These are phyloP conservation scores for Chrysotoxum bicinctum DNA, from an alignment of 2,888 invertebrate genomes.

Conservation along the genomic window DNA sequence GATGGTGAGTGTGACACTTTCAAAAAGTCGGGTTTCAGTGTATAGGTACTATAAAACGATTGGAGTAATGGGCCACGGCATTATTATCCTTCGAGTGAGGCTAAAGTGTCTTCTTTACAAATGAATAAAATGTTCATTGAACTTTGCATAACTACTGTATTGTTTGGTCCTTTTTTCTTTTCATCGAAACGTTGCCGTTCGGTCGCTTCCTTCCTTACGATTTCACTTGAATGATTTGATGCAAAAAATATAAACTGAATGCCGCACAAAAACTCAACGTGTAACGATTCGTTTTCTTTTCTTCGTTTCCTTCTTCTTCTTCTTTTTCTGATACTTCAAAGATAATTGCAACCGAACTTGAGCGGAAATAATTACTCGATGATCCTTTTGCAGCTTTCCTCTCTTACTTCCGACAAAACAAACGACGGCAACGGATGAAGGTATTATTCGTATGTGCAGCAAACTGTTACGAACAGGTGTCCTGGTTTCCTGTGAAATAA, in stretches of 20 bases:
- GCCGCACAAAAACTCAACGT: background rate
- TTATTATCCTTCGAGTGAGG: slow-evolving; percentile 38
- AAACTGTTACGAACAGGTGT: slow-evolving; percentile 51
- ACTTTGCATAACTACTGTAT: slow-evolving; percentile 42
- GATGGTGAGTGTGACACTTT: background rate
- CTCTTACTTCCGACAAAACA: slow-evolving; percentile 24
- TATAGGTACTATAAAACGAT: slow-evolving; percentile 47
- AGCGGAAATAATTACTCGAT: slow-evolving; percentile 55
- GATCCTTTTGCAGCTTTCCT: slow-evolving; percentile 28
- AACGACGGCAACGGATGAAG: slow-evolving; percentile 43
- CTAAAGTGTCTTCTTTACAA: slow-evolving; percentile 21
- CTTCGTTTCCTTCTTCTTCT: background rate
- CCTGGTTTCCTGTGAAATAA: slow-evolving; percentile 39
- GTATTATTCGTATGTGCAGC: slow-evolving; percentile 39
- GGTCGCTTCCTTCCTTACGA: slow-evolving; percentile 11
- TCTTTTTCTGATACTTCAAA: slow-evolving; percentile 10
- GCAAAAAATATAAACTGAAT: slow-evolving; percentile 9
- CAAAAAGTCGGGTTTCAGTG: background rate
- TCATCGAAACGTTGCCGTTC: slow-evolving; percentile 21
- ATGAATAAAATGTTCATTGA: slow-evolving; percentile 49
- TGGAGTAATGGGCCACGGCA: slow-evolving; percentile 39
- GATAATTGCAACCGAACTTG: slow-evolving; percentile 37
- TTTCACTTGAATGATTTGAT: slow-evolving; percentile 45
- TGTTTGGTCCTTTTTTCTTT: slow-evolving; percentile 5
- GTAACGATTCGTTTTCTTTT: background rate